A percentile compares a stretch with the other conserved stretches of the same genome.
phyloP scores from a whole-genome alignment of 2,888 invertebrate genomes.

The Ornithoptera alexandrae region DNA sequence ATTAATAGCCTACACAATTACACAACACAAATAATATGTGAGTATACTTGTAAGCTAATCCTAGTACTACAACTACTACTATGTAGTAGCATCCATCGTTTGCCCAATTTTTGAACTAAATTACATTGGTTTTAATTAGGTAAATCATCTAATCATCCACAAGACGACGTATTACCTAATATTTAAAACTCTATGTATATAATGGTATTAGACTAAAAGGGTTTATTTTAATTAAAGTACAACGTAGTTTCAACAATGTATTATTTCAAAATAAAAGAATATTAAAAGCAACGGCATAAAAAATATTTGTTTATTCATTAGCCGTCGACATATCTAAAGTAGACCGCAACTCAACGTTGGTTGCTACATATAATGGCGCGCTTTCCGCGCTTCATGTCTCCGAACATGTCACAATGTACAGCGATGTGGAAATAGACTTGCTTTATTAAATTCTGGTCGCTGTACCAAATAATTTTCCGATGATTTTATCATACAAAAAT shows the following conservation, averaged over 20 bases:
- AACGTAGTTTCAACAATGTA: slow-evolving; percentile 12
- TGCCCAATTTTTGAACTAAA: no score
- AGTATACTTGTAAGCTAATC: no score
- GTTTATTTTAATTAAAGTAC: slow-evolving; percentile 13
- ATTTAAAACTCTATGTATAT: background rate
- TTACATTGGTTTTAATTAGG: no score
- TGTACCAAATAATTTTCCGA: slow-evolving; percentile 41
- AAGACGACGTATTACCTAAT: background rate
- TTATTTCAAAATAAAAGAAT: slow-evolving; percentile 27
- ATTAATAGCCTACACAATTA: no score
- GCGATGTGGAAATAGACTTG: slow-evolving; percentile 68
- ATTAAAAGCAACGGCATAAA: slow-evolving; percentile 18
- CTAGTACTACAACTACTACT: no score
- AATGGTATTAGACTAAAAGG: background rate
- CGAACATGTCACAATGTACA: slow-evolving; percentile 52
- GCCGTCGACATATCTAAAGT: slow-evolving; percentile 26
- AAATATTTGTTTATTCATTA: slow-evolving; percentile 30
- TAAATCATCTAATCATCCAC: no score
- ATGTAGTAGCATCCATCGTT: no score
- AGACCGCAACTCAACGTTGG: slow-evolving; percentile 12
- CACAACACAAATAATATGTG: no score
- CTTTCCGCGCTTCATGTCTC: slow-evolving; percentile 46
- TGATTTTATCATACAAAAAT: slow-evolving; percentile 31
- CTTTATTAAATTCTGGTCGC: slow-evolving; percentile 62
- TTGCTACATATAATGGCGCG: slow-evolving; percentile 32